Evolutionary conservation across 2,113 vertebrate genomes (phyloP).

Genomic region (Oxygymnocypris stewartii): DNA sequence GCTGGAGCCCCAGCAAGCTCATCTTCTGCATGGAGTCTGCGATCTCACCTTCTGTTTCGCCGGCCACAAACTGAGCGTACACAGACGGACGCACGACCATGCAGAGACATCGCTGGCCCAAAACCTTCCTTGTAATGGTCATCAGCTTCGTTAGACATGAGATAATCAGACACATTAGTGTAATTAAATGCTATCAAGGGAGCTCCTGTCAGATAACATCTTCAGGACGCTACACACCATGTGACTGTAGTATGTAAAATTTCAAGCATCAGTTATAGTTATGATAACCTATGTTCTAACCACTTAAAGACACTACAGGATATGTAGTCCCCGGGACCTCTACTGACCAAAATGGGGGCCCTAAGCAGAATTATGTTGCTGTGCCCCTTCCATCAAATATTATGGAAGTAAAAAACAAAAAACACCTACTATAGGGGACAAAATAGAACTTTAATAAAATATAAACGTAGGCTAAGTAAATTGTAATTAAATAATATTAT

Average conservation of each 20-base stretch:
- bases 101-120: constrained; percentile 75
- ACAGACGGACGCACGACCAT: constrained; percentile 75
- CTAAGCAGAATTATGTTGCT: no score
- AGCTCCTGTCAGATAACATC: neutral
- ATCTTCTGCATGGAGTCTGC: constrained; percentile 76
- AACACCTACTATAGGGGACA: no score
- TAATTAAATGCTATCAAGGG: neutral
- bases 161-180: neutral
- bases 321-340: neutral
- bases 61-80: constrained; percentile 90
- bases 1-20: constrained; percentile 74
- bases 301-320: neutral
- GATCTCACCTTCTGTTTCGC: constrained; percentile 80
- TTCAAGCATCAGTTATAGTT: no score
- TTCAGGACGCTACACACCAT: no score
- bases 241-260: no score
- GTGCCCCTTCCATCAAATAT: no score
- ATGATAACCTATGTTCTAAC: no score
- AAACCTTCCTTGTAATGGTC: constrained; percentile 67
- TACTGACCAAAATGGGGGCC: no score
- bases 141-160: constrained; percentile 72
- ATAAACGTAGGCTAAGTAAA: no score
- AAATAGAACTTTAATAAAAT: no score
- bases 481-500: no score
- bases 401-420: no score